Base-by-base conservation (phyloP, 64 coral and sea anemone species). In the Actinia tenebrosa region DNA sequence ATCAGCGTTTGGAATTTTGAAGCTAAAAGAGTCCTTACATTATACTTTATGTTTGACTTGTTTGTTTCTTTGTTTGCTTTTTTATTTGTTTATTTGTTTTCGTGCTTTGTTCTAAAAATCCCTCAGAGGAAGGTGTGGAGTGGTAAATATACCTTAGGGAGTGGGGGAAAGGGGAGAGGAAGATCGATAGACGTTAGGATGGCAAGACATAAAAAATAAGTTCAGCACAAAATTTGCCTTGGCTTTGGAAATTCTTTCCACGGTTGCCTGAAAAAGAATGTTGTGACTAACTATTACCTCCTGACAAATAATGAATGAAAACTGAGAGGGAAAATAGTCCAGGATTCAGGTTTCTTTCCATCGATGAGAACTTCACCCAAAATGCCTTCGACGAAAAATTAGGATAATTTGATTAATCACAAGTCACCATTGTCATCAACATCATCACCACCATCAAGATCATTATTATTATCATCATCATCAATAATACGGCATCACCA, bases 261-360 rank as follows among this genome's bases (percentile, higher is more conserved):
- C 45, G 19, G 53, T 81, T 53, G 37, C 6, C 46, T 26, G 18
- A 10, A 55, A 45, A 5, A 64, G 17, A 17, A 46, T 3, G 75
- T 63, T 1, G 47, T 4, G 47, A 0, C 2, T 50, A 50, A 50
- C 47, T 50, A 1, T 56, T 83, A 91, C 90, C 45, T 86, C 0
- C 22, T 26, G 20, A 87, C 66, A 46, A 91, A 91, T 5, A 30
- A 11, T 53, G 44, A 44, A n/a, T 91, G 86, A 60, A 91, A 91
- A 78, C 84, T 83, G 58, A 91, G 63, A 53, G 90, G 85, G 26
- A 82, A 91, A 2, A 87, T 77, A 53, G 53, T 91, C 90, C 90
- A 91, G 16, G 52, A 44, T 20, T n/a, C 64, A 16, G 71, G 85
- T 72, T 53, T 83, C 63, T 91, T 50, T 2, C 85, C 90, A 87